These are phyloP conservation scores for Leucoraja erinaceus DNA, from an alignment of 2,113 vertebrate genomes.

Conservation along the genomic window DNA sequence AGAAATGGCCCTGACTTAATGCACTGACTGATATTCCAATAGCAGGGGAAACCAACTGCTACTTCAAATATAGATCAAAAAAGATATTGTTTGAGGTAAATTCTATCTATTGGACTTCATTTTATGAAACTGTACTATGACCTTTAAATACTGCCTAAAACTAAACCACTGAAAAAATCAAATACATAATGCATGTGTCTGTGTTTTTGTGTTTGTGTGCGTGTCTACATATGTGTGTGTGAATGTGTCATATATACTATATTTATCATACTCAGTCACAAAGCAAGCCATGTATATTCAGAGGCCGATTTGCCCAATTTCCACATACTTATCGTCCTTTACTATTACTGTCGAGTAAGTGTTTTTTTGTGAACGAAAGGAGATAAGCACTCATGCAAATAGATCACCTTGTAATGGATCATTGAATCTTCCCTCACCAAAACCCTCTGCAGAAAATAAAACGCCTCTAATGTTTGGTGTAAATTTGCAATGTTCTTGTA, in stretches of 20 bases:
- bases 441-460: not conserved
- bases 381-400: not conserved
- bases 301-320: not conserved
- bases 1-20: not conserved
- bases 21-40: not conserved
- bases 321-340: not conserved
- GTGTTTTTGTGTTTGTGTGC: too few relatives aligned
- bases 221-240: too few relatives aligned
- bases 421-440: not conserved
- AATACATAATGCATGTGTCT: not conserved
- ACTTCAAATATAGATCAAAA: not conserved
- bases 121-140: not conserved
- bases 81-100: not conserved
- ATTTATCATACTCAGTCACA: not conserved
- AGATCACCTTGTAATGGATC: not conserved
- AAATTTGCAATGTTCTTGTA: not conserved
- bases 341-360: not conserved
- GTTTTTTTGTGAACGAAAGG: not conserved
- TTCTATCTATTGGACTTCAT: not conserved
- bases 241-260: not conserved
- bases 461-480: not conserved
- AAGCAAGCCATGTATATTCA: not conserved
- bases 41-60: not conserved
- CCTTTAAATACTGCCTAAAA: not conserved
- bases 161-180: not conserved